Evolutionary conservation across 2,888 invertebrate species (phyloP).

Genomic region (Carterocephalus palaemon): DNA sequence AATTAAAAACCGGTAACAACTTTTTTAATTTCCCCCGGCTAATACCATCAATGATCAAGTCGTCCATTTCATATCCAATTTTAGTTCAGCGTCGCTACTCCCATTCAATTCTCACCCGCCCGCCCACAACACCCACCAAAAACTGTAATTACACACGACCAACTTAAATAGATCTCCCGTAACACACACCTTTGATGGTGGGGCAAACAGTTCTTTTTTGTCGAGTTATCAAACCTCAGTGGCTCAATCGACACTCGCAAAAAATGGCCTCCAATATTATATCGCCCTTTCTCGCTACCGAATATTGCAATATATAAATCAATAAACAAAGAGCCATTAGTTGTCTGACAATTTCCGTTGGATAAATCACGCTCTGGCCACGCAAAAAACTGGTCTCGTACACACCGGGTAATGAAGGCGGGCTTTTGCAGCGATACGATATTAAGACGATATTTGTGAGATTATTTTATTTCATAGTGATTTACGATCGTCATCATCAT

Average conservation of each 20-base stretch:
- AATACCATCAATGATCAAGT: conserved; percentile 54
- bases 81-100: conserved; percentile 43
- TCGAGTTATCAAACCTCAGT: conserved; percentile 47
- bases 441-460: conserved; percentile 36
- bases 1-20: conserved; percentile 17
- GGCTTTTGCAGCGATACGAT: conserved; percentile 42
- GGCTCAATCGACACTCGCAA: conserved; percentile 61
- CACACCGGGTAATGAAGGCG: conserved; percentile 56
- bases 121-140: conserved; percentile 56
- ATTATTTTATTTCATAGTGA: conserved; percentile 8
- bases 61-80: conserved; percentile 41
- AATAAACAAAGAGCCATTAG: conserved; percentile 77
- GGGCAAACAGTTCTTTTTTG: conserved; percentile 38
- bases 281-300: conserved; percentile 68
- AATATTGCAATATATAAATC: conserved; percentile 75
- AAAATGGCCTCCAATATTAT: conserved; percentile 54
- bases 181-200: conserved; percentile 31
- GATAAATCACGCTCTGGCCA: conserved; percentile 70
- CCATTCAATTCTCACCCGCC: conserved; percentile 63
- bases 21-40: conserved; percentile 32
- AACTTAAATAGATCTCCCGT: conserved; percentile 44
- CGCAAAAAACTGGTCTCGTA: conserved; percentile 57
- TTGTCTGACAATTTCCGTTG: conserved; percentile 76
- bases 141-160: conserved; percentile 52
- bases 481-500: not conserved